phyloP scores from a whole-genome alignment of 2,797 vertebrate genomes.

The Rhinella marina region DNA sequence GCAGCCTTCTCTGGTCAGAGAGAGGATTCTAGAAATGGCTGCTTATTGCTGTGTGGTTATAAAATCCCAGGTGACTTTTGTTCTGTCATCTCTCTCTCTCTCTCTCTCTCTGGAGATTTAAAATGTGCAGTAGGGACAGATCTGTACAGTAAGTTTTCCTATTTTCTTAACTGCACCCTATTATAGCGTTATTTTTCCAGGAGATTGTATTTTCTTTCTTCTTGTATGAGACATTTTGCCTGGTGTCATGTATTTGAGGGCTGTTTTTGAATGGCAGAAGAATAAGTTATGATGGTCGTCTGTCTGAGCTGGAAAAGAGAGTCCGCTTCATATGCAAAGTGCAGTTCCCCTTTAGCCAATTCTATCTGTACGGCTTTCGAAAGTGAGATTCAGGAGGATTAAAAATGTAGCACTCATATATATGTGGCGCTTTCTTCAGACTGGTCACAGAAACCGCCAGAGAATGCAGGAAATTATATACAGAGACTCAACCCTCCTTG shows the following conservation, averaged over 20 bases:
- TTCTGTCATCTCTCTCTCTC: slow-evolving; percentile 47
- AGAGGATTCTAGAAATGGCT: slow-evolving; percentile 53
- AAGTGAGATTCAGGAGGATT: not conserved
- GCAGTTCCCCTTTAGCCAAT: not conserved
- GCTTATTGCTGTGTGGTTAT: slow-evolving; percentile 51
- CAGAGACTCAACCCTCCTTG: not conserved
- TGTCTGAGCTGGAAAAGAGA: not conserved
- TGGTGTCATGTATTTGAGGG: slow-evolving; percentile 8
- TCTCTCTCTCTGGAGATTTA: slow-evolving; percentile 53
- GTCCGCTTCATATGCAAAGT: not conserved
- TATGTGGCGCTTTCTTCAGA: slow-evolving; percentile 28
- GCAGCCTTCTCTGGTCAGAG: slow-evolving; percentile 34
- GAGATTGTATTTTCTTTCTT: slow-evolving; percentile 42
- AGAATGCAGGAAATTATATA: not conserved
- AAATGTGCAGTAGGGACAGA: slow-evolving; percentile 54
- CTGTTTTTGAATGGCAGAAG: slow-evolving; percentile 23
- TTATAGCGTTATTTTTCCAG: slow-evolving; percentile 43
- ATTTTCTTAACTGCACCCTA: slow-evolving; percentile 46
- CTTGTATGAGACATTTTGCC: not conserved
- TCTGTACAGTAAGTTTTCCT: slow-evolving; percentile 48
- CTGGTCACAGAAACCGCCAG: slow-evolving; percentile 36
- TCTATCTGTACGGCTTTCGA: not conserved
- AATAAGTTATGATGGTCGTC: not conserved
- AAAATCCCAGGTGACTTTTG: slow-evolving; percentile 54
- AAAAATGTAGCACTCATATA: slow-evolving; percentile 18